A percentile compares a stretch with the other conserved stretches of the same genome.
phyloP scores from a whole-genome alignment of 2,888 invertebrate genomes.

The Lumbricus terrestris region DNA sequence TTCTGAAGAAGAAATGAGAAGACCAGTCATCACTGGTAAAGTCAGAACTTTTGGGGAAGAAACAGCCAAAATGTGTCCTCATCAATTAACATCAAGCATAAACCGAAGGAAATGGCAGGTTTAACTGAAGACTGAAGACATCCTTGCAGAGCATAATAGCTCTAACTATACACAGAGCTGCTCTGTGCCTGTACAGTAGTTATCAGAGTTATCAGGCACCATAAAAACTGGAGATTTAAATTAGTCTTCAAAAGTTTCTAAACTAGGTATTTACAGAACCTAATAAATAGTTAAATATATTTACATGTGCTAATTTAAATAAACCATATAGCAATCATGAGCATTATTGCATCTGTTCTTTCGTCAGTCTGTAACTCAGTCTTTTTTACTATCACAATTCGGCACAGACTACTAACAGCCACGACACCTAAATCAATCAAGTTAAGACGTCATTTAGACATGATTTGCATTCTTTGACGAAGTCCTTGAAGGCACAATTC shows the following conservation, averaged over 20 bases:
- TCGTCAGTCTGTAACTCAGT: not conserved
- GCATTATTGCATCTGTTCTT: not conserved
- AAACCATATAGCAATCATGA: not conserved
- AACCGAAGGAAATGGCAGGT: not conserved
- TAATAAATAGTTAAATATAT: slow-evolving; percentile 3
- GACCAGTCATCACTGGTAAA: not conserved
- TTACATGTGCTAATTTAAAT: not conserved
- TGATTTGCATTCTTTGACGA: not conserved
- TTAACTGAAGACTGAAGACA: not conserved
- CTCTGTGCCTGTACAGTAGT: not conserved
- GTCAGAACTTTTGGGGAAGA: not conserved
- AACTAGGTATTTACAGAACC: not conserved
- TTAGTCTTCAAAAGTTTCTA: not conserved
- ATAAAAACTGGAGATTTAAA: not conserved
- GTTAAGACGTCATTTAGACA: not conserved
- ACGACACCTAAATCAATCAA: not conserved
- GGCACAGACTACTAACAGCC: not conserved
- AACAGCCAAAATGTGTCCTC: not conserved
- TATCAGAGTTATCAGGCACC: not conserved
- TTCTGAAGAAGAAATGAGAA: not conserved
- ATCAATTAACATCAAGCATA: not conserved
- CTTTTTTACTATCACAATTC: not conserved
- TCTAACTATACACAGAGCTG: not conserved
- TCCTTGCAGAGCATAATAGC: not conserved
- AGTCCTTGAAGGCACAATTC: not conserved